Base-by-base conservation (phyloP, 1,140 invertebrate species). In the Rhopalosiphum padi region DNA sequence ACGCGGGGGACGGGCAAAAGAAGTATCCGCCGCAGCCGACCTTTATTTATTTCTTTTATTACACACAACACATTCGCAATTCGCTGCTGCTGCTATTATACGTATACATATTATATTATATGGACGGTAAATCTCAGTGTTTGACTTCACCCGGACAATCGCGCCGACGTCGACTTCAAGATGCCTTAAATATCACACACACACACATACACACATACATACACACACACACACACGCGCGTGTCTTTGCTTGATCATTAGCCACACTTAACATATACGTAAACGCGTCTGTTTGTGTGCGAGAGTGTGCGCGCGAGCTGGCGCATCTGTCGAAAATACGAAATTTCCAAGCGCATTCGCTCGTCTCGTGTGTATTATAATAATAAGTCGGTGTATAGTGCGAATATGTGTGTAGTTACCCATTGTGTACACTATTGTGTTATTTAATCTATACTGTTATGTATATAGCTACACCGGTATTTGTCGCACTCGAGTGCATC, bases 71-170 rank as follows among this genome's bases (percentile, higher is more conserved):
- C 48, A 23, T 22, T n/a, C 25, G 37, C 60, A 35, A 77, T 77
- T 77, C 60, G 60, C 60, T 18, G 30, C 30, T n/a, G 30, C 30
- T n/a, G 30, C 60, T 15, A 60, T 60, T 23, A 60, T 6, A 77
- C 53, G 23, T 51, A 22, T 53, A 53, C 15, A 15, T n/a, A 21
- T 18, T n/a, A 21, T 18, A 18, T 51, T 51, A 51, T 51, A 25
- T 0, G 53, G 51, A 37, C 41, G 43, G 90, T 82, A 51, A 92
- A 92, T 92, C 68, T 68, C 41, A 30, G 46, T 92, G 46, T 92
- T 92, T 92, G 68, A 92, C 90, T 92, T 82, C 90, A 83, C 43
- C 48, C 43, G 35, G n/a, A 92, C 90, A 92, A 92, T 82, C n/a
- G 11, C 41, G 11, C 41, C 25, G 25, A 37, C 85, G 41, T 22